Evolutionary conservation across 2,797 vertebrate genomes (phyloP).

Genomic region (Trematomus bernacchii): DNA sequence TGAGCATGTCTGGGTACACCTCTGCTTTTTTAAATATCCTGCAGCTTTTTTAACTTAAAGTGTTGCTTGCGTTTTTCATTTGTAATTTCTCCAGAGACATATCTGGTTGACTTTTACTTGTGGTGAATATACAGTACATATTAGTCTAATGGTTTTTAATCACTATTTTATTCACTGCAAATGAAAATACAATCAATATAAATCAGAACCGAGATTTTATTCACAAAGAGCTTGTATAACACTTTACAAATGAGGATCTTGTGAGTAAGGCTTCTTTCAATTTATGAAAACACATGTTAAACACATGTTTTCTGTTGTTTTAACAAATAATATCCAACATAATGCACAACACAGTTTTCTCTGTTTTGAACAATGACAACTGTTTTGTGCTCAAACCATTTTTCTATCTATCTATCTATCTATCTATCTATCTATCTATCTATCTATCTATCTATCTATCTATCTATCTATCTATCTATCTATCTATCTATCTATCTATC

Average conservation of each 20-base stretch:
- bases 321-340: neutral
- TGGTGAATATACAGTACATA: constrained; percentile 8
- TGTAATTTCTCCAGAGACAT: neutral
- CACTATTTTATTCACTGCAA: neutral
- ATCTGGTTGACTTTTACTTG: neutral
- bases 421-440: neutral
- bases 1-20: neutral
- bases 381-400: neutral
- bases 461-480: constrained; percentile 11
- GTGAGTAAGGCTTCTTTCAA: neutral
- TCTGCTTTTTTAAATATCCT: neutral
- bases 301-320: neutral
- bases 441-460: neutral
- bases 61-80: neutral
- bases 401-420: neutral
- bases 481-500: constrained; percentile 24
- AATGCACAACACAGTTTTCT: neutral
- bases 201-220: neutral
- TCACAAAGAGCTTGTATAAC: neutral
- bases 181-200: neutral
- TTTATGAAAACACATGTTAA: neutral
- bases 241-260: neutral
- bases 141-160: neutral
- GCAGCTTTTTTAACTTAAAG: neutral
- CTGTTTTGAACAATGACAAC: neutral